Conservation (phyloP, 2,888 invertebrate genomes). For the Sinohyriopsis cumingii region DNA sequence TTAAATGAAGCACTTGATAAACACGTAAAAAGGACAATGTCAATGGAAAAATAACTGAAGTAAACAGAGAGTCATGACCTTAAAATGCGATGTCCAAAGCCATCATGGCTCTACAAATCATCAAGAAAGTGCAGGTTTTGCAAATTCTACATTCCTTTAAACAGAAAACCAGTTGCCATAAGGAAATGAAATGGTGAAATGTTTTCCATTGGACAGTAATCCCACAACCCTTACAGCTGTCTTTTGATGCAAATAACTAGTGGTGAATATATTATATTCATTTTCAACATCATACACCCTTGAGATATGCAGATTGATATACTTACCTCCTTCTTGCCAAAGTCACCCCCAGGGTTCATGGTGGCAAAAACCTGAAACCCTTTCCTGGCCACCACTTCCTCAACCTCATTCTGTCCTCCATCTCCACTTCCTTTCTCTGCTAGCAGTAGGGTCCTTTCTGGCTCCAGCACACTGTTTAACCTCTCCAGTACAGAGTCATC, state of each 20-base stretch:
- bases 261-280: background rate
- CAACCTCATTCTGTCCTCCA: constrained; percentile 63
- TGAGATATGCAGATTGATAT: background rate
- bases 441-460: constrained; percentile 90
- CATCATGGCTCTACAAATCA: too few species aligned
- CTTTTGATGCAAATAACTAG: background rate
- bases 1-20: too few species aligned
- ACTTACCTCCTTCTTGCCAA: constrained; percentile 94
- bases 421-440: constrained; percentile 84
- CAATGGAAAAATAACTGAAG: too few species aligned
- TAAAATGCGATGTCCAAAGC: too few species aligned
- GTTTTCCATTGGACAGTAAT: background rate
- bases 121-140: too few species aligned
- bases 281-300: background rate
- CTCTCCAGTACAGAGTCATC: constrained; percentile 98
- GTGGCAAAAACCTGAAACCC: constrained; percentile 95
- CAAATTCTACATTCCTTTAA: too few species aligned
- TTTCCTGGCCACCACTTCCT: constrained; percentile 74
- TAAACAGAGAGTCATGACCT: too few species aligned
- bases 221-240: background rate
- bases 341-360: constrained; percentile 99
- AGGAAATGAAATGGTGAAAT: background rate
- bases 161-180: too few species aligned
- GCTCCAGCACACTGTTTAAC: constrained; percentile 94
- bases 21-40: too few species aligned